A percentile compares a stretch with the other conserved stretches of the same genome.
phyloP scores from a whole-genome alignment of 2,888 invertebrate genomes.

The Monochamus alternatus region DNA sequence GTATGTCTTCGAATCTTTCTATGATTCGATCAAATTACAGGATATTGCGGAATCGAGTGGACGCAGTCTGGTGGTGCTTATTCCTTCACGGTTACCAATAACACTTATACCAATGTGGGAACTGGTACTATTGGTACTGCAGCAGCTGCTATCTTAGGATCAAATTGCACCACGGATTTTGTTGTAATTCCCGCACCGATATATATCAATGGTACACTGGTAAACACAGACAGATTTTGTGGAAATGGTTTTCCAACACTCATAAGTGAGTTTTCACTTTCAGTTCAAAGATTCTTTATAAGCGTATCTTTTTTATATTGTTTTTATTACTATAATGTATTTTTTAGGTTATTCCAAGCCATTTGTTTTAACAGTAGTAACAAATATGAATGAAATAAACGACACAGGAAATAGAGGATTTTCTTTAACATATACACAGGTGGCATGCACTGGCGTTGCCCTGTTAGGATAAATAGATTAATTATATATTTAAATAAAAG shows the following conservation, averaged over 20 bases:
- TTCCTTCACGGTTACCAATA: conserved; percentile 81
- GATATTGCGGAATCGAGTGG: conserved; percentile 83
- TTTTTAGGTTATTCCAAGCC: conserved; percentile 59
- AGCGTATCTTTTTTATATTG: background rate
- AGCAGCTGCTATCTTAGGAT: conserved; percentile 73
- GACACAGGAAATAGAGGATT: conserved; percentile 60
- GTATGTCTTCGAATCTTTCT: too few species aligned
- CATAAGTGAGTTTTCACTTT: conserved; percentile 73
- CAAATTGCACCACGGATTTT: conserved; percentile 80
- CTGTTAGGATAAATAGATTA: conserved; percentile 38
- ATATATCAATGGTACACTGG: conserved; percentile 67
- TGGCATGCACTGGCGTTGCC: conserved; percentile 45
- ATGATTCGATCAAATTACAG: conserved; percentile 65
- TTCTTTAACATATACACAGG: conserved; percentile 57
- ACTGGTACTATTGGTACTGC: conserved; percentile 75
- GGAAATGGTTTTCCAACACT: conserved; percentile 81
- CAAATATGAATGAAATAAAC: conserved; percentile 57
- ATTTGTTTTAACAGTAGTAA: conserved; percentile 60
- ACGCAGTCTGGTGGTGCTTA: conserved; percentile 71
- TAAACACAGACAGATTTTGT: conserved; percentile 81
- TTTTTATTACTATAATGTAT: background rate
- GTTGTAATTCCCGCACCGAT: conserved; percentile 82
- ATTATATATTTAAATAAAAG: background rate
- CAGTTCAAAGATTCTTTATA: background rate
- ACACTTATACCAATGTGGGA: conserved; percentile 77